Evolutionary conservation across 2,113 vertebrate genomes (phyloP).

Genomic region (Sceloporus tristichus): DNA sequence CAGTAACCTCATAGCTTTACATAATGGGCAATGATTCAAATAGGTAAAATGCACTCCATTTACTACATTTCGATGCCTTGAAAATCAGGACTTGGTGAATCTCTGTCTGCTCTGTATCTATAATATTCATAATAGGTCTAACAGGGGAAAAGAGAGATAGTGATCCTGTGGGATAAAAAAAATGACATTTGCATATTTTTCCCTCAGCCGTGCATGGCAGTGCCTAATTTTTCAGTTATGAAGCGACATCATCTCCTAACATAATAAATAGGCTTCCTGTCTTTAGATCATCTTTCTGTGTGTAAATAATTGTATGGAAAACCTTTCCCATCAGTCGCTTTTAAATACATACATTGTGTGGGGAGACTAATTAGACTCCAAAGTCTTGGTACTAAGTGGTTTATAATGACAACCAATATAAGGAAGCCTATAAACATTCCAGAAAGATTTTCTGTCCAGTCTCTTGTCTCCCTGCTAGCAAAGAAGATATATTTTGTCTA

Average conservation of each 20-base stretch:
- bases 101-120: background rate
- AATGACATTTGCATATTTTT: background rate
- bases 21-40: background rate
- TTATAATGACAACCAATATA: background rate
- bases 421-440: background rate
- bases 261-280: background rate
- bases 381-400: constrained; percentile 13
- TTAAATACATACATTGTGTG: constrained; percentile 28
- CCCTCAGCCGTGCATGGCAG: background rate
- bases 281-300: background rate
- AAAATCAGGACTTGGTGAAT: background rate
- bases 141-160: background rate
- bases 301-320: constrained; percentile 4
- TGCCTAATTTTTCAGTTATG: background rate
- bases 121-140: background rate
- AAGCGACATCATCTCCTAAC: background rate
- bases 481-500: constrained; percentile 13
- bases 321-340: constrained; percentile 13
- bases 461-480: constrained; percentile 7
- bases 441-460: constrained; percentile 34
- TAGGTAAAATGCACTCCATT: too few relatives aligned
- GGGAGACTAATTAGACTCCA: constrained; percentile 29
- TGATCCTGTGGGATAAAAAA: background rate
- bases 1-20: background rate
- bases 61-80: background rate